phyloP scores from a whole-genome alignment of 2,797 vertebrate genomes.

The Smutsia gigantea region DNA sequence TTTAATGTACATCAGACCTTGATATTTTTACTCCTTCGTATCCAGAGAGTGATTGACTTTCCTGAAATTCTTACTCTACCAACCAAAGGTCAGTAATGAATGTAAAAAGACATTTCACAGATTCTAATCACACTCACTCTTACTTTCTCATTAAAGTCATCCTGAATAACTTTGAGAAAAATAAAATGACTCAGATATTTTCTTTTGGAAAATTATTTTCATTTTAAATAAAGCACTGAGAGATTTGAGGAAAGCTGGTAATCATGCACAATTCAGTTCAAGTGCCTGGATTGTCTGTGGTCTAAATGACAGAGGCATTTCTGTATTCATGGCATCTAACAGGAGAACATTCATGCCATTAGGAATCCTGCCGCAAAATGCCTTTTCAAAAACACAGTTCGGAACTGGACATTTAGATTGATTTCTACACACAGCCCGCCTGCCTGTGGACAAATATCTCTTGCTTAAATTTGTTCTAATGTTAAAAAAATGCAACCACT shows the following conservation, averaged over 20 bases:
- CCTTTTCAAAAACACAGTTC: slow-evolving; percentile 52
- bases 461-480: slow-evolving; percentile 24
- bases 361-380: not conserved
- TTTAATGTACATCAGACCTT: not conserved
- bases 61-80: not conserved
- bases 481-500: not conserved
- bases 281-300: not conserved
- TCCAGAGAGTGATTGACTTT: not conserved
- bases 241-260: not conserved
- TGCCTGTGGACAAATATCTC: not conserved
- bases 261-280: slow-evolving; percentile 42
- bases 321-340: slow-evolving; percentile 15
- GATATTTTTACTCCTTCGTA: not conserved
- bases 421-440: not conserved
- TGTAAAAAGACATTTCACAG: not conserved
- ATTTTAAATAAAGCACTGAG: not conserved
- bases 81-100: not conserved
- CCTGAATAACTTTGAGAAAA: slow-evolving; percentile 21
- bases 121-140: not conserved
- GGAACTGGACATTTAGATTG: slow-evolving; percentile 35
- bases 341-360: not conserved
- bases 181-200: slow-evolving; percentile 20
- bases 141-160: slow-evolving; percentile 30
- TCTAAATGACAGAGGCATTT: slow-evolving; percentile 15
- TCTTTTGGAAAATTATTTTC: slow-evolving; percentile 31